A percentile compares a stretch with the other conserved stretches of the same genome.
phyloP scores from a whole-genome alignment of 2,113 vertebrate genomes.

The Datnioides undecimradiatus region DNA sequence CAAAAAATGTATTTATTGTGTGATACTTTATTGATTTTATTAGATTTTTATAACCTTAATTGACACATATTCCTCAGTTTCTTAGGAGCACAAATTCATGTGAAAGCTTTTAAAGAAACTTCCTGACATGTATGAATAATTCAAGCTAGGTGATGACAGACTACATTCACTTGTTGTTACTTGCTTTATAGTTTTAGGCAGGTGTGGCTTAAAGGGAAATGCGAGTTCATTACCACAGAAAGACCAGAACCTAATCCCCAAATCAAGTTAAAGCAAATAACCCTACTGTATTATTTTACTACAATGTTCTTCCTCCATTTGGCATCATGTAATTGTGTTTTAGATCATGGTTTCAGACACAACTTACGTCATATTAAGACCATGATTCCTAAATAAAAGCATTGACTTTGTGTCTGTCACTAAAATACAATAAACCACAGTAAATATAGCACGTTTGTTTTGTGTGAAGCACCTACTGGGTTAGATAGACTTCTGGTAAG shows the following conservation, averaged over 20 bases:
- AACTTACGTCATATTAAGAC: background rate
- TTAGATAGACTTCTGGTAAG: background rate
- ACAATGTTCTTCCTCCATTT: constrained; percentile 4
- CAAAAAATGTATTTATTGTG: background rate
- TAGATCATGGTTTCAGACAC: background rate
- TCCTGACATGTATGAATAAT: background rate
- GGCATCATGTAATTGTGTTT: constrained; percentile 7
- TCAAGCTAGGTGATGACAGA: background rate
- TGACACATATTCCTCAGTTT: background rate
- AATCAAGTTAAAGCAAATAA: constrained; percentile 5
- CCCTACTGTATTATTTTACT: constrained; percentile 1
- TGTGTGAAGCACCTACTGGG: background rate
- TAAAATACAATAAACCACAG: constrained; percentile 14
- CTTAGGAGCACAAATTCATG: background rate
- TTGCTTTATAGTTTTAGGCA: constrained; percentile 5
- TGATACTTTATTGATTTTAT: background rate
- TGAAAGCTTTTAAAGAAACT: background rate
- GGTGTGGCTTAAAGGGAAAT: constrained; percentile 20
- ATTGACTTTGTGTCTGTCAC: background rate
- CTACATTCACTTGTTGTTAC: constrained; percentile 19
- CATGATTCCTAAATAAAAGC: constrained; percentile 14
- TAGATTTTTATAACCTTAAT: background rate
- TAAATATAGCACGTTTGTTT: constrained; percentile 17
- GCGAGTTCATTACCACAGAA: background rate
- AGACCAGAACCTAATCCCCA: background rate